Conservation (phyloP, 2,113 vertebrate genomes). For the Spheniscus mendiculus region DNA sequence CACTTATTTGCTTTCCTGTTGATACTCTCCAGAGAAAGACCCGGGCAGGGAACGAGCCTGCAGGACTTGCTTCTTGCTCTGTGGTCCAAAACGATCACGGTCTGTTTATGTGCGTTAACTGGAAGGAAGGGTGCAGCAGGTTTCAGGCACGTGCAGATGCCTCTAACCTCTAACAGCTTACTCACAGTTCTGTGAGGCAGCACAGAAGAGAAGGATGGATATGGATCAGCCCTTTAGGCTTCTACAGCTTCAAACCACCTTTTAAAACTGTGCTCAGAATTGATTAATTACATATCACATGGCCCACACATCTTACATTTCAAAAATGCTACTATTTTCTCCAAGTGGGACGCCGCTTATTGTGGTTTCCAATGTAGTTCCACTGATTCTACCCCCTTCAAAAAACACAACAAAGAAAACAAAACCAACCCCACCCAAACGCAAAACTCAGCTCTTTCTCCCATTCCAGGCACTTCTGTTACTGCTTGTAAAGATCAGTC, state of each 20-base stretch:
- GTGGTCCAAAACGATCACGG: fast-evolving
- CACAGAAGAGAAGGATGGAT: too few species aligned
- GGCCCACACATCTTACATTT: not conserved
- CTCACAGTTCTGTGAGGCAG: not conserved
- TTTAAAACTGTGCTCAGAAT: not conserved
- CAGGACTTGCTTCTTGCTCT: not conserved
- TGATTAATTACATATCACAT: not conserved
- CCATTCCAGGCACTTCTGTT: not conserved
- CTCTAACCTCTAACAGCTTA: not conserved
- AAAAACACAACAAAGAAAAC: not conserved
- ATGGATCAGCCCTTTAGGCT: too few species aligned
- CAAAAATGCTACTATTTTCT: not conserved
- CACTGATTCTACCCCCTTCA: not conserved
- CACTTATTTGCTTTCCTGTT: not conserved
- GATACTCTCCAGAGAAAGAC: not conserved
- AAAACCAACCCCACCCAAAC: not conserved
- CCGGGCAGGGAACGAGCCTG: not conserved
- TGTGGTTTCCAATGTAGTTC: not conserved
- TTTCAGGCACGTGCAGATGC: not conserved
- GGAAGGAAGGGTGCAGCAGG: not conserved
- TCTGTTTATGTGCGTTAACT: not conserved
- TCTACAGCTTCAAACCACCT: not conserved
- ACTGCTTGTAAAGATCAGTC: not conserved
- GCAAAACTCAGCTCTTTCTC: not conserved
- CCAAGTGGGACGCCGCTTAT: not conserved